These are phyloP conservation scores for Eidolon helvum DNA, from an alignment of 2,113 vertebrate species.

Conservation along the genomic window DNA sequence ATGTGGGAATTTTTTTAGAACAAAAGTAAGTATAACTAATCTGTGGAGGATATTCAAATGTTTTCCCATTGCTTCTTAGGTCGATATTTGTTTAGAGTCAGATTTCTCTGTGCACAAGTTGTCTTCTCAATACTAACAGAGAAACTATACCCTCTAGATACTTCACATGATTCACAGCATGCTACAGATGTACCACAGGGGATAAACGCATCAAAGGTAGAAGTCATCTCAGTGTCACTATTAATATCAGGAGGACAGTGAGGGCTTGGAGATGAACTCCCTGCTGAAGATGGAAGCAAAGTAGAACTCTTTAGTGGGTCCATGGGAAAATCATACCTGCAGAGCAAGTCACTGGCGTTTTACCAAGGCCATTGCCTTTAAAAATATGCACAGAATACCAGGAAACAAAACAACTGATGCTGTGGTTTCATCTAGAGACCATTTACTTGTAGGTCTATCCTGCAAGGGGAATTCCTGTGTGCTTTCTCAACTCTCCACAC, in stretches of 20 bases:
- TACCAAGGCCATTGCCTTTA: neutral
- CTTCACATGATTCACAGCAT: neutral
- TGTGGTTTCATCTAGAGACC: neutral
- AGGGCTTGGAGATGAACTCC: neutral
- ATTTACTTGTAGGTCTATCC: neutral
- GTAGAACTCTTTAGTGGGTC: neutral
- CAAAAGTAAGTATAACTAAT: constrained; percentile 3
- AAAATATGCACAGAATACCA: neutral
- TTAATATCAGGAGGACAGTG: neutral
- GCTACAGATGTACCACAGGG: neutral
- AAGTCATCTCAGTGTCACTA: neutral
- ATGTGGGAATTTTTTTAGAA: neutral
- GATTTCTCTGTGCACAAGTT: neutral
- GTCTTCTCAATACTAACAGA: neutral
- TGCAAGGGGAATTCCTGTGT: neutral
- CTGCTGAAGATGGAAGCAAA: neutral
- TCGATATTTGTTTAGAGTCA: neutral
- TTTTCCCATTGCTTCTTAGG: neutral
- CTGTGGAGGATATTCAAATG: neutral
- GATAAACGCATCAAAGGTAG: neutral
- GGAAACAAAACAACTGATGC: neutral
- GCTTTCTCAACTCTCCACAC: neutral
- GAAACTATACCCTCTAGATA: neutral
- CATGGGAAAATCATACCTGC: neutral
- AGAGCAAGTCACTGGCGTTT: neutral